Percentiles rank a stretch among this genome's conserved stretches.
phyloP scores from a whole-genome alignment of 2,888 invertebrate species.

The Dolomedes plantarius region DNA sequence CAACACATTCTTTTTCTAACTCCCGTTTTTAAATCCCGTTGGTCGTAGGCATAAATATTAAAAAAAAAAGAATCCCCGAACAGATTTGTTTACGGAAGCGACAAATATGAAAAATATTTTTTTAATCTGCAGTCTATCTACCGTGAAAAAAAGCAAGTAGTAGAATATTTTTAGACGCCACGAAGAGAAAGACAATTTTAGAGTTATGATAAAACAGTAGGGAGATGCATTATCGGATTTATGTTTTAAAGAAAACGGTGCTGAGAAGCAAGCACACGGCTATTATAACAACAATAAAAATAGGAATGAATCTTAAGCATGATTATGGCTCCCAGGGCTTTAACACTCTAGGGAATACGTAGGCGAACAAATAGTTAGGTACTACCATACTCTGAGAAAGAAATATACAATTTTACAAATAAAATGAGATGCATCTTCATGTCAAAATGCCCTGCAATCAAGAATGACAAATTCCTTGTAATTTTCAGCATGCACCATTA shows the following conservation, averaged over 20 bases:
- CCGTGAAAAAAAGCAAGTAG: no score
- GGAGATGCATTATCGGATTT: slow-evolving; percentile 57
- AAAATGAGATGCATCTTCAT: slow-evolving; percentile 40
- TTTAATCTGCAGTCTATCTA: no score
- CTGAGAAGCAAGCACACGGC: slow-evolving; percentile 29
- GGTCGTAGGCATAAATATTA: no score
- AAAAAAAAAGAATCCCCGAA: no score
- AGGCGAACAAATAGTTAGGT: slow-evolving; percentile 33
- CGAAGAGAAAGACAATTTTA: slow-evolving; percentile 16
- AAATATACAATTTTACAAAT: slow-evolving; percentile 26
- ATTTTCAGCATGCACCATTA: slow-evolving; percentile 67
- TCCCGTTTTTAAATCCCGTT: no score
- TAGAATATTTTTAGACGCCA: slow-evolving; percentile 29
- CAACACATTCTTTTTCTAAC: no score
- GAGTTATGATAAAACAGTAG: slow-evolving; percentile 55
- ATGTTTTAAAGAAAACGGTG: slow-evolving; percentile 34
- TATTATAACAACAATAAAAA: slow-evolving; percentile 40
- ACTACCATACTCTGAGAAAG: slow-evolving; percentile 26
- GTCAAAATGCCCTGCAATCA: slow-evolving; percentile 62
- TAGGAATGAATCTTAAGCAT: slow-evolving; percentile 25
- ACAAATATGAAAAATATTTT: no score
- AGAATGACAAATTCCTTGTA: slow-evolving; percentile 64
- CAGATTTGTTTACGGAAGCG: no score
- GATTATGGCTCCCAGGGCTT: slow-evolving; percentile 36
- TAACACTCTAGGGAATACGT: slow-evolving; percentile 51